These are phyloP conservation scores for Phrynocephalus vlangalii DNA, from an alignment of 2,797 vertebrate species.

Conservation along the genomic window DNA sequence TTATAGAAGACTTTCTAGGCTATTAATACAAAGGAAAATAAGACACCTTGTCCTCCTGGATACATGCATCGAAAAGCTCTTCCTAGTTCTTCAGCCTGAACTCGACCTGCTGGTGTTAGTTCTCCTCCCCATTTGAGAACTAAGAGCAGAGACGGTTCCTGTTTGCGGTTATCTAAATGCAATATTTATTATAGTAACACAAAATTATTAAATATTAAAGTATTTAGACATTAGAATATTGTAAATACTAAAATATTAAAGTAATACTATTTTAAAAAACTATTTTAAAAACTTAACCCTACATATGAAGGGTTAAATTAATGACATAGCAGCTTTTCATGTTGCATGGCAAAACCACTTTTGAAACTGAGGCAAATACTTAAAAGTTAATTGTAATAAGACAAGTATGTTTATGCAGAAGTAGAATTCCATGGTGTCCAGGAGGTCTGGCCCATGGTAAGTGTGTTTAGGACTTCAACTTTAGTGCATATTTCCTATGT, in stretches of 20 bases:
- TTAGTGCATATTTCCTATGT: background rate
- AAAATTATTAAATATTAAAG: too few species aligned
- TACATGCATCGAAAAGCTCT: conserved; percentile 92
- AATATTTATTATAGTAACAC: conserved; percentile 26
- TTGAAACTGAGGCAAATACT: background rate
- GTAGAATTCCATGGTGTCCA: background rate
- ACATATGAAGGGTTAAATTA: background rate
- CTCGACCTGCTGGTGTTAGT: conserved; percentile 88
- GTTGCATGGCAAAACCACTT: background rate
- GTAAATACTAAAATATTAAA: background rate
- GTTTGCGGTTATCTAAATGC: conserved; percentile 82
- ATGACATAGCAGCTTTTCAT: background rate
- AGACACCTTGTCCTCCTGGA: conserved; percentile 90
- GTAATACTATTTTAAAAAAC: background rate
- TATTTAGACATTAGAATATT: too few species aligned
- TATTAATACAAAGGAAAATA: background rate
- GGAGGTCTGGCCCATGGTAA: background rate
- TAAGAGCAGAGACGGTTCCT: conserved; percentile 87
- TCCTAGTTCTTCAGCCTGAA: conserved; percentile 90
- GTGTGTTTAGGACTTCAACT: background rate
- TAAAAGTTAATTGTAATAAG: background rate
- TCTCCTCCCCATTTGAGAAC: conserved; percentile 93
- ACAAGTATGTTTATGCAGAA: background rate
- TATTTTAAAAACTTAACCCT: background rate
- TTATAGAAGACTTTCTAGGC: background rate